Evolutionary conservation across 2,113 vertebrate genomes (phyloP).

Genomic region (Etheostoma spectabile): DNA sequence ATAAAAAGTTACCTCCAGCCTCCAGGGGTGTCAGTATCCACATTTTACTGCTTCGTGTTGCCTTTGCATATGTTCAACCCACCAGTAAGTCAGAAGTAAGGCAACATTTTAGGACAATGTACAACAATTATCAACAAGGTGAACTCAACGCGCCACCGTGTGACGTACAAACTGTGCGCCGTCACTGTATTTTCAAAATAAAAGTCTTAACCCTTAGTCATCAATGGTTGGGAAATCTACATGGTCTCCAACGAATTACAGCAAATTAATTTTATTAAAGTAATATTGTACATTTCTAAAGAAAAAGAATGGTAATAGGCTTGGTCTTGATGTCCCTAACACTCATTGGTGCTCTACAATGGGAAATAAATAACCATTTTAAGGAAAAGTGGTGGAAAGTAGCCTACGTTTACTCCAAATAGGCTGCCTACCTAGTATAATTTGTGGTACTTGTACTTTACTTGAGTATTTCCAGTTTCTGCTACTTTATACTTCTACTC

Average conservation of each 20-base stretch:
- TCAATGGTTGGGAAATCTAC: no score
- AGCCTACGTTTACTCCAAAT: not conserved
- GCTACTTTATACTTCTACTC: not conserved
- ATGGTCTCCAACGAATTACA: not conserved
- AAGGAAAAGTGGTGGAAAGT: not conserved
- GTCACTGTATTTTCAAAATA: constrained; percentile 46
- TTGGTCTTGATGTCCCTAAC: not conserved
- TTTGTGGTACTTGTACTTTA: not conserved
- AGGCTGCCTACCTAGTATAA: no score
- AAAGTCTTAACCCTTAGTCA: not conserved
- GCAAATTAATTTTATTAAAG: not conserved
- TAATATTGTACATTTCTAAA: not conserved
- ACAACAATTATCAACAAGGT: not conserved
- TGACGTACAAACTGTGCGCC: constrained; percentile 64
- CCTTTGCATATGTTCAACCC: not conserved
- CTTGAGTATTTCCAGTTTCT: not conserved
- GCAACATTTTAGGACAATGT: not conserved
- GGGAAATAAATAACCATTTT: not conserved
- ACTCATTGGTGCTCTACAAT: not conserved
- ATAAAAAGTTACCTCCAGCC: constrained; percentile 67
- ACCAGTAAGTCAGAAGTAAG: not conserved
- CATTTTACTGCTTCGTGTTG: constrained; percentile 56
- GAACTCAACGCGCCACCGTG: not conserved
- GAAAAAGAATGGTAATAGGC: not conserved
- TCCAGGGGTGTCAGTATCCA: constrained; percentile 79